Evolutionary conservation across 2,113 vertebrate species (phyloP).

Genomic region (Sylvia atricapilla): DNA sequence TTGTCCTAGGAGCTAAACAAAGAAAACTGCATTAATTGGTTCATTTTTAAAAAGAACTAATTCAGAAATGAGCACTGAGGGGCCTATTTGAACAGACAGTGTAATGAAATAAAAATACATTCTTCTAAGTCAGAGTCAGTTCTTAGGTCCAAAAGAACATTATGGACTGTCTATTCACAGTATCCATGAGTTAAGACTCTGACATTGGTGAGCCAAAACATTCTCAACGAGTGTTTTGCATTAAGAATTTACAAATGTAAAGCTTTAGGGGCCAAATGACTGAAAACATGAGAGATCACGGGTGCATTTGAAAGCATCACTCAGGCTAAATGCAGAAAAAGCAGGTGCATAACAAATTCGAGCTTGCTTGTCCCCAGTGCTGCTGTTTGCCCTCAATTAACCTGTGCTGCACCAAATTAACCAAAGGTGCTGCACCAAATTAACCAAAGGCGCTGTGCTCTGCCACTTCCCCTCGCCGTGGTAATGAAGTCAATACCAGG

Average conservation of each 20-base stretch:
- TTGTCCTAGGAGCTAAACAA: background rate
- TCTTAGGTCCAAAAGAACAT: background rate
- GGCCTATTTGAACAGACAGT: background rate
- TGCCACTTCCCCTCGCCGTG: background rate
- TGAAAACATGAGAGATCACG: background rate
- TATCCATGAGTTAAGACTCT: background rate
- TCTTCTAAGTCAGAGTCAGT: background rate
- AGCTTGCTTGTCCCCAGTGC: background rate
- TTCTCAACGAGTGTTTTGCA: fast-evolving
- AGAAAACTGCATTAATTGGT: background rate
- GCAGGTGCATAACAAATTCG: background rate
- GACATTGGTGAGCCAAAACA: background rate
- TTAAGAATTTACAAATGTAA: background rate
- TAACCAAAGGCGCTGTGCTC: background rate
- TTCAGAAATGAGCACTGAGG: background rate
- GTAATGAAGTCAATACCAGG: background rate
- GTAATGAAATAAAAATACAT: background rate
- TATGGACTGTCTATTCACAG: background rate
- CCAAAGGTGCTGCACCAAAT: background rate
- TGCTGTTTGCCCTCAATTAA: background rate
- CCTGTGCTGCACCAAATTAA: background rate
- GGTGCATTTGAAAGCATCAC: background rate
- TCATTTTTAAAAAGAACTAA: fast-evolving
- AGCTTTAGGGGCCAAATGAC: background rate
- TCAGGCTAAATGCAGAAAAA: background rate